These are phyloP conservation scores for Pitta sordida DNA, from an alignment of 2,113 vertebrate species.

Conservation along the genomic window DNA sequence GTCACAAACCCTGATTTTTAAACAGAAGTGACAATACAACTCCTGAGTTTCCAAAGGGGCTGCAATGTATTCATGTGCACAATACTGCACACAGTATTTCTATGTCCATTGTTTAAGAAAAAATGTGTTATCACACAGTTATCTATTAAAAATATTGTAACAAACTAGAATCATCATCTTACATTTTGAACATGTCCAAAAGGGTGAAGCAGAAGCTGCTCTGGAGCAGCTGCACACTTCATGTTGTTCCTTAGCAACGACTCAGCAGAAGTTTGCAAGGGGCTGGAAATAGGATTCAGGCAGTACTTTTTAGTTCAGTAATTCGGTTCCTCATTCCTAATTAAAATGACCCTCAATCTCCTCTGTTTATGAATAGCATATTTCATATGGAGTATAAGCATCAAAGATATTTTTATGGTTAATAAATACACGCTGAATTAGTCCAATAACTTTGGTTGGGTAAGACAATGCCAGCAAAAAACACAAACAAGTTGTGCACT, in stretches of 20 bases:
- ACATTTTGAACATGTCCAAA: slow-evolving; percentile 48
- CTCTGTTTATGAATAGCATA: not conserved
- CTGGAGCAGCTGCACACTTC: slow-evolving; percentile 50
- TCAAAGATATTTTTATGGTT: not conserved
- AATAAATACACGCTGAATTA: not conserved
- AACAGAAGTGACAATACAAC: not conserved
- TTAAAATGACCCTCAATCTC: not conserved
- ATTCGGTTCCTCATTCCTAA: not conserved
- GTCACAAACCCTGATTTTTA: not conserved
- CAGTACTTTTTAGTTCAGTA: slow-evolving; percentile 2
- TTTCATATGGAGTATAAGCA: not conserved
- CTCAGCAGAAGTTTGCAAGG: slow-evolving; percentile 43
- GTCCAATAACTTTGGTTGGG: not conserved
- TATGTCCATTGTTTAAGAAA: not conserved
- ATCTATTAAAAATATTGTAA: not conserved
- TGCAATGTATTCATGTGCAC: not conserved
- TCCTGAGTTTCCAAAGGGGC: not conserved
- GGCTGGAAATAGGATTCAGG: slow-evolving; percentile 24
- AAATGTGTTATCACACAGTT: not conserved
- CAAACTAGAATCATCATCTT: slow-evolving; percentile 57
- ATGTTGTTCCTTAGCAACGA: slow-evolving; percentile 76
- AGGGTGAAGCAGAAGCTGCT: slow-evolving; percentile 49
- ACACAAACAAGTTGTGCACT: not conserved
- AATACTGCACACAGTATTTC: not conserved
- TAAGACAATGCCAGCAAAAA: not conserved